Conservation (phyloP, 2,797 vertebrate genomes). For the Varecia variegata region DNA sequence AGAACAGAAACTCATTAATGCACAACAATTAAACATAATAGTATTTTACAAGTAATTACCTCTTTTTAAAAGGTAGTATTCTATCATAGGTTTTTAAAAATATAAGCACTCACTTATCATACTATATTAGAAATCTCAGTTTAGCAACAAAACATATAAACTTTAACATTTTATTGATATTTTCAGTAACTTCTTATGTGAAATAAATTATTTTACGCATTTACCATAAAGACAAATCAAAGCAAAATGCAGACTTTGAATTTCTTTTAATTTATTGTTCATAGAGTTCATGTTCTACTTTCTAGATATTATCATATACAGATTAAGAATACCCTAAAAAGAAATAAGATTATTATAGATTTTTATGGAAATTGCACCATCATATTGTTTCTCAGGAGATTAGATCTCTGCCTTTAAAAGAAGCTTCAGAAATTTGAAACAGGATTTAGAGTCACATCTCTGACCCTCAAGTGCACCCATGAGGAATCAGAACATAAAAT, state of each 20-base stretch:
- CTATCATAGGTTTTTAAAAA: neutral
- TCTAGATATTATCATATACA: neutral
- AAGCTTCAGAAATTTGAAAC: neutral
- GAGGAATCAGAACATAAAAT: neutral
- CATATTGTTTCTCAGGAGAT: neutral
- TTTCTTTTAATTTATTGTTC: neutral
- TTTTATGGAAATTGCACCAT: neutral
- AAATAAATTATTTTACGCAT: neutral
- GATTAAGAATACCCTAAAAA: neutral
- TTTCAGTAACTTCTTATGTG: neutral
- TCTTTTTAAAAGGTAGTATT: neutral
- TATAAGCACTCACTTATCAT: neutral
- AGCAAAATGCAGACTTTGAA: neutral
- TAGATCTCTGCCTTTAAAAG: neutral
- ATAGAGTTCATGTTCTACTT: neutral
- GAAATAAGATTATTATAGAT: neutral
- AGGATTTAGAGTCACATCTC: neutral
- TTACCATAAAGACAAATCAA: slow-evolving; percentile 24
- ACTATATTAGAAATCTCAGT: neutral
- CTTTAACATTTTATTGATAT: neutral
- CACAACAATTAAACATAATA: neutral
- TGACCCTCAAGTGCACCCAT: neutral
- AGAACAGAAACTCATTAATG: neutral
- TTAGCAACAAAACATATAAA: neutral
- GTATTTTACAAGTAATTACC: neutral